Conservation (phyloP, 2,888 invertebrate genomes). For the Chorisops tibialis region DNA sequence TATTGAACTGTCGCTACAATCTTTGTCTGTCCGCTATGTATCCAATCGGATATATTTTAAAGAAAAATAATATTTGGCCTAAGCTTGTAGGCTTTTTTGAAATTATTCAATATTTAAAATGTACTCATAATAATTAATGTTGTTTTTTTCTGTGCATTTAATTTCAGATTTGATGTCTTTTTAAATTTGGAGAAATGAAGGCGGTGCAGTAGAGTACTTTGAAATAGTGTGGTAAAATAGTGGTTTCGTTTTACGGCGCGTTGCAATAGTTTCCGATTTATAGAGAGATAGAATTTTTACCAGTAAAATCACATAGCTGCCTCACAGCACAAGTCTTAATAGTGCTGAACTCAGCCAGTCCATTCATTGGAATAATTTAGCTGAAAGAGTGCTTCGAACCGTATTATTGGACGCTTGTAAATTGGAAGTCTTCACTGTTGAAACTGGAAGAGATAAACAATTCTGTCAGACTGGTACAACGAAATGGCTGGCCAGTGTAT, state of each 20-base stretch:
- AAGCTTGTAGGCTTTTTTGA: too few relatives aligned
- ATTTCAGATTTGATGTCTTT: slow-evolving; percentile 17
- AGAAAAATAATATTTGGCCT: too few relatives aligned
- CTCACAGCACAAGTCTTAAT: background rate
- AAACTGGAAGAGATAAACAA: slow-evolving; percentile 34
- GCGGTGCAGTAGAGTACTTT: background rate
- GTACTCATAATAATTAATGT: too few relatives aligned
- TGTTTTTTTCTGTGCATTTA: background rate
- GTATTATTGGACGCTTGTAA: background rate
- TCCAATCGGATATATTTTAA: too few relatives aligned
- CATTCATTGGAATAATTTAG: background rate
- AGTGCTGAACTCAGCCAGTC: background rate
- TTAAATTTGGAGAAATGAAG: background rate
- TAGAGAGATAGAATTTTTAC: background rate
- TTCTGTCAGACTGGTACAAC: slow-evolving; percentile 36
- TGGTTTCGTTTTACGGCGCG: slow-evolving; percentile 14
- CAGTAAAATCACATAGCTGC: background rate
- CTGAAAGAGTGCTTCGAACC: background rate
- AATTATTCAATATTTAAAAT: too few relatives aligned
- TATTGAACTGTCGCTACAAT: too few relatives aligned
- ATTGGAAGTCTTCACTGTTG: slow-evolving; percentile 19
- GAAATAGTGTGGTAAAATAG: background rate
- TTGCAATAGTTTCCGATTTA: background rate
- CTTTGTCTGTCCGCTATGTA: too few relatives aligned
- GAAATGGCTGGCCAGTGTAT: slow-evolving; percentile 40